These are phyloP conservation scores for Boloria selene DNA, from an alignment of 2,888 invertebrate species.

Conservation along the genomic window DNA sequence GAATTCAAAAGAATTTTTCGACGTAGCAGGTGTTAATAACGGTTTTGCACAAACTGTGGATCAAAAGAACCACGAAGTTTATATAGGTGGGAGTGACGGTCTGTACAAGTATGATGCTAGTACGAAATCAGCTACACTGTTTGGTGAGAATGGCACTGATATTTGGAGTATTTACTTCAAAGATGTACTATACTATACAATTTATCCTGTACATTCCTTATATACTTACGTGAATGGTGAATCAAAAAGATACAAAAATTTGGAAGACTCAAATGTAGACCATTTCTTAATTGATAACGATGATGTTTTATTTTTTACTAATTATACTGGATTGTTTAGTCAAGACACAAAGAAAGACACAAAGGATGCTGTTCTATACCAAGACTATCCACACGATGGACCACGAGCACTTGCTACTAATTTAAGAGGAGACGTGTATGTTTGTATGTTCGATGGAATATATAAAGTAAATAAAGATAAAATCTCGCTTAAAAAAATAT, in stretches of 20 bases:
- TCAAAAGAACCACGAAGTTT: constrained; percentile 54
- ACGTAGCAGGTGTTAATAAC: constrained; percentile 54
- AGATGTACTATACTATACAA: constrained; percentile 58
- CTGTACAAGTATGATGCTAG: constrained; percentile 62
- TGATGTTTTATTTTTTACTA: constrained; percentile 58
- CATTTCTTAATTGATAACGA: constrained; percentile 63
- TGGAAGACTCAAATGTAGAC: constrained; percentile 68
- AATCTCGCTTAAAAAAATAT: constrained; percentile 48
- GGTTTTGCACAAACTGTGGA: constrained; percentile 68
- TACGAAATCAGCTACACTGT: constrained; percentile 52
- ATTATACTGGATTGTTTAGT: constrained; percentile 60
- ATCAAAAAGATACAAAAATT: constrained; percentile 53
- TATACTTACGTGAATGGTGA: constrained; percentile 54
- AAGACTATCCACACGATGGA: constrained; percentile 41
- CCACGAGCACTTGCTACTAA: constrained; percentile 59
- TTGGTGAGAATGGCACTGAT: constrained; percentile 51
- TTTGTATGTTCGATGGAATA: constrained; percentile 59
- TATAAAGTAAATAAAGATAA: constrained; percentile 52
- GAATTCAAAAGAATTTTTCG: constrained; percentile 56
- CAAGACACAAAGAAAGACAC: constrained; percentile 61
- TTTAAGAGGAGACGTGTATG: constrained; percentile 54
- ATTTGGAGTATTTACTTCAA: constrained; percentile 67
- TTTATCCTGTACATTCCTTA: constrained; percentile 61
- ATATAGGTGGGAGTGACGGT: constrained; percentile 64
- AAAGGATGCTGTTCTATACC: constrained; percentile 52